These are phyloP conservation scores for Eupeodes luniger DNA, from an alignment of 2,888 invertebrate species.

Conservation along the genomic window DNA sequence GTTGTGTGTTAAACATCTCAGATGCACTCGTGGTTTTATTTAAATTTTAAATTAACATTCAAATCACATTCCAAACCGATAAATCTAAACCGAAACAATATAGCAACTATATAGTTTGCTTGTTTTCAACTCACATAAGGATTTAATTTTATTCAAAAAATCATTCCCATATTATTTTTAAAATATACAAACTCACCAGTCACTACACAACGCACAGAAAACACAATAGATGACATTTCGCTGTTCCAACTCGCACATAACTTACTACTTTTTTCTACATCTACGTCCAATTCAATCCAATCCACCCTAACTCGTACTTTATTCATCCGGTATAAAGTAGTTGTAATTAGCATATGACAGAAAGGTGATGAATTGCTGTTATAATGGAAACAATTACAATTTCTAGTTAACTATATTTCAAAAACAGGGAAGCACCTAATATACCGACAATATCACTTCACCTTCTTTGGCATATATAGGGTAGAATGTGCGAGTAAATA, in stretches of 20 bases:
- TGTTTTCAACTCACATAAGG: neutral
- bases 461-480: neutral
- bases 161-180: constrained; percentile 12
- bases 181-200: neutral
- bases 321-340: constrained; percentile 23
- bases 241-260: constrained; percentile 7
- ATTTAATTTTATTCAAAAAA: constrained; percentile 28
- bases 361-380: constrained; percentile 75
- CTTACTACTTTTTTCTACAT: neutral
- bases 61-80: constrained; percentile 24
- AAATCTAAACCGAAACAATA: constrained; percentile 7
- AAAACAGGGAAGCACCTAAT: constrained; percentile 29
- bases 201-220: neutral
- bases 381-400: constrained; percentile 74
- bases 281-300: neutral
- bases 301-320: constrained; percentile 18
- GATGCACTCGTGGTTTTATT: neutral
- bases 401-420: constrained; percentile 37
- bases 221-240: constrained; percentile 35
- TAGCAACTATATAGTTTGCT: neutral
- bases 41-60: constrained; percentile 19
- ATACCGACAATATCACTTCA: constrained; percentile 9
- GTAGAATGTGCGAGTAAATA: constrained; percentile 5
- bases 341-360: constrained; percentile 74
- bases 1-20: neutral